Base-by-base conservation (phyloP, 2,888 invertebrate genomes). In the Pilophorus perplexus region DNA sequence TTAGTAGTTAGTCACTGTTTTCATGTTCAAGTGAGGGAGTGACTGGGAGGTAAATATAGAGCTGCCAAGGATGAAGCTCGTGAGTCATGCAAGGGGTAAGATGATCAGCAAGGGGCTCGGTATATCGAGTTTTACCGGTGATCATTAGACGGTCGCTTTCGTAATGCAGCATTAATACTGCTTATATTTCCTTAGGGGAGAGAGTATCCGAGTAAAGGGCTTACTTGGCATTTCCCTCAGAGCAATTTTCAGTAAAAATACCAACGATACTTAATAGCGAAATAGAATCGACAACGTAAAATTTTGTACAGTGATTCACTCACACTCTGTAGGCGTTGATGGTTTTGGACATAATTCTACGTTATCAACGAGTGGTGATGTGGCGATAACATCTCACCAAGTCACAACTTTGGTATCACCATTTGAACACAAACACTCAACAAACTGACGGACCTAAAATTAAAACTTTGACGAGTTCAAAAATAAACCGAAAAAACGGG, bases 311-410 rank as follows among this genome's bases (percentile, higher is more conserved):
- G 5, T 50, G 23, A 25, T 14, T 25, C 18, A 88, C 89, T 90
- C 82, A 90, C 90, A 90, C 89, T 84, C 90, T 86, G 80, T 90
- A 90, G 77, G 89, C 89, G 83, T 90, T 90, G 78, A 90, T 85
- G 78, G 89, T 89, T 83, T 89, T 90, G 80, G 90, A 90, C 87
- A 89, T 89, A 69, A 66, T 69, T 69, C 66, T 66, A 62, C 46
- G 62, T 62, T 62, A 48, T 48, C 37, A 62, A 37, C 48, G 62
- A 20, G 48, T 28, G 48, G 8, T 6, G 16, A 22, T 27, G 62
- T 46, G 27, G 23, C 16, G 62, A 18, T 62, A 48, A 62, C 62
- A 62, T 62, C 46, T 62, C 62, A 62, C 37, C 27, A 42, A 33
- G 28, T 16, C 62, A 62, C 44, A 16, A 44, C n/a, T 10, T 52